A percentile compares a stretch with the other conserved stretches of the same genome.
phyloP scores from a whole-genome alignment of 2,888 invertebrate genomes.

The Drosophila pseudotalamancana region DNA sequence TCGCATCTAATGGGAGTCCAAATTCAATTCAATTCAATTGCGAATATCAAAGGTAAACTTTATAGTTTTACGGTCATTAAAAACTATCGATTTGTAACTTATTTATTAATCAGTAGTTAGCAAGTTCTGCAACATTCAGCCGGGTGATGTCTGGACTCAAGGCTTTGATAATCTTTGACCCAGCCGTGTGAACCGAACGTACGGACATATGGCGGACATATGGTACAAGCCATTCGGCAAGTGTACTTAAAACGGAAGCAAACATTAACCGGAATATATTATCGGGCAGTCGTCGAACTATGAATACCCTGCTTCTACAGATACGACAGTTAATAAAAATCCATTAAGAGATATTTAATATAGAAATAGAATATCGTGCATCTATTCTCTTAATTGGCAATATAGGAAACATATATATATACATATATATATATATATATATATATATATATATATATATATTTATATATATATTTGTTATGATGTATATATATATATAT shows the following conservation, averaged over 20 bases:
- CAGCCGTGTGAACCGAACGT: slow-evolving; percentile 9
- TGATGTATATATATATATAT: too few species aligned
- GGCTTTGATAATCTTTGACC: slow-evolving; percentile 11
- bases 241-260: slow-evolving; percentile 1
- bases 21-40: neutral
- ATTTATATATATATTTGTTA: too few species aligned
- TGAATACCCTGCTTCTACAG: neutral
- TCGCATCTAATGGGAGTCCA: neutral
- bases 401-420: too few species aligned
- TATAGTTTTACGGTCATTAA: too few species aligned
- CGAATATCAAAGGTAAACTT: neutral
- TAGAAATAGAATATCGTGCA: too few species aligned
- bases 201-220: slow-evolving; percentile 20
- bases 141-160: neutral
- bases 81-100: neutral
- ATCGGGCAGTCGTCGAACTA: too few species aligned
- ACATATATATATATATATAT: too few species aligned
- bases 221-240: neutral
- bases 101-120: neutral
- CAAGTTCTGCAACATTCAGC: neutral
- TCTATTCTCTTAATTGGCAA: too few species aligned
- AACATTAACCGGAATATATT: too few species aligned
- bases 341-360: too few species aligned
- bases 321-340: too few species aligned
- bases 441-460: too few species aligned